phyloP scores from a whole-genome alignment of 2,888 invertebrate species.

The Aleiodes alternator region DNA sequence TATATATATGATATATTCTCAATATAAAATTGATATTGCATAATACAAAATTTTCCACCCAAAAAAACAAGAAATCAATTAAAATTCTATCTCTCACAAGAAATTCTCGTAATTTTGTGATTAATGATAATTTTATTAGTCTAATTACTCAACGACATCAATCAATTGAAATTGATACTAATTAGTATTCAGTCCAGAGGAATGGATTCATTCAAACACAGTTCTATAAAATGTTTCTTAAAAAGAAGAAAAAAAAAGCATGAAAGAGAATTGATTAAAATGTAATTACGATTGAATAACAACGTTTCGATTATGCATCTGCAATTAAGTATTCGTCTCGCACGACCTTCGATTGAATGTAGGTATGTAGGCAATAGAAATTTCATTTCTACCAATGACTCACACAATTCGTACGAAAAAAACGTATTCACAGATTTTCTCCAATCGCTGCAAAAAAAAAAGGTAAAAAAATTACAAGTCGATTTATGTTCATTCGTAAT shows the following conservation, averaged over 20 bases:
- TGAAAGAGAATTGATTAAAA: conserved; percentile 9
- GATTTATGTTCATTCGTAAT: background rate
- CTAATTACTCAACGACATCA: conserved; percentile 19
- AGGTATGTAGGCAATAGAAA: conserved; percentile 60
- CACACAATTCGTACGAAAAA: conserved; percentile 43
- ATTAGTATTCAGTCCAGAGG: conserved; percentile 22
- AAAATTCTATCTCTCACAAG: too few relatives aligned
- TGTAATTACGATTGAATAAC: conserved; percentile 17
- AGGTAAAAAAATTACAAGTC: background rate
- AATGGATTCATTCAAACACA: background rate
- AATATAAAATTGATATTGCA: too few relatives aligned
- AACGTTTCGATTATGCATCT: conserved; percentile 34
- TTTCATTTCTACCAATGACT: conserved; percentile 55
- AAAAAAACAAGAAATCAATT: too few relatives aligned
- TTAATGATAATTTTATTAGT: conserved; percentile 18
- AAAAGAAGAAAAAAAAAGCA: conserved; percentile 5
- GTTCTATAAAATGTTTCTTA: conserved; percentile 6
- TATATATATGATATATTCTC: too few relatives aligned
- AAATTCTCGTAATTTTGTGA: background rate
- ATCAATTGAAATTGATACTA: conserved; percentile 5
- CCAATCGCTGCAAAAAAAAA: conserved; percentile 21
- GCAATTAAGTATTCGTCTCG: conserved; percentile 50
- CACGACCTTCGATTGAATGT: conserved; percentile 51
- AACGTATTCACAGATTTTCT: conserved; percentile 14
- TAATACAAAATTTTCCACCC: too few relatives aligned